Base-by-base conservation (phyloP, 64 coral and sea anemone genomes). In the Montipora efflorescens region DNA sequence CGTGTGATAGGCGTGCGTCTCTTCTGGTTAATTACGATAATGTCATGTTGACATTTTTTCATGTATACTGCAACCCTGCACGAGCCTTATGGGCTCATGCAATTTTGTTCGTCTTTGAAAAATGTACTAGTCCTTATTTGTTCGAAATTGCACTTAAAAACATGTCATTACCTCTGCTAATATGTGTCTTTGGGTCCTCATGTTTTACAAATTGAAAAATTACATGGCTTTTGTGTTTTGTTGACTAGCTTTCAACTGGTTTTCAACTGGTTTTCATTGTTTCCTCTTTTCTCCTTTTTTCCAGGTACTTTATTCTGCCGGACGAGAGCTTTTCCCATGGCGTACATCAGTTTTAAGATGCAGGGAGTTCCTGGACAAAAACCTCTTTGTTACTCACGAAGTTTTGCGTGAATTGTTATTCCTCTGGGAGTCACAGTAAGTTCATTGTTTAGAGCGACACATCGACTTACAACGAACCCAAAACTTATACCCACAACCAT, bases 361-460 rank as follows among this genome's bases (percentile, higher is more conserved):
- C 61, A 94, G 67, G 62, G 88, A 96, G 45, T 94, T 72, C 83
- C 78, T 98, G 66, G 83, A 89, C 1, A 90, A 74, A 50, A 87
- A 94, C 79, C 84, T 98, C 14, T 96, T 93, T 81, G 81, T 88
- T 1, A 98, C 94, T 8, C 97, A 98, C 23, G 76, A 80, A 13
- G 97, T 96, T 2, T 67, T 92, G 72, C 90, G 88, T 21, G 94
- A 98, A 47, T 46, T 98, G 61, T 77, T 98, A 1, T 95, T 76
- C 61, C 83, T 98, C 15, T 98, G 97, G 97, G 94, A 98, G 23
- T 89, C 94, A 46, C 14, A 90, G 96, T 98, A 95, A 93, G 96
- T 93, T 46, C 3, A 48, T 7, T 69, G 2, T 70, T 16, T 59
- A 25, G 21, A 61, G 20, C n/a, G n/a, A 23, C 20, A 4, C 2